Evolutionary conservation across 2,888 invertebrate species (phyloP).

Genomic region (Metopia argyrocephala): DNA sequence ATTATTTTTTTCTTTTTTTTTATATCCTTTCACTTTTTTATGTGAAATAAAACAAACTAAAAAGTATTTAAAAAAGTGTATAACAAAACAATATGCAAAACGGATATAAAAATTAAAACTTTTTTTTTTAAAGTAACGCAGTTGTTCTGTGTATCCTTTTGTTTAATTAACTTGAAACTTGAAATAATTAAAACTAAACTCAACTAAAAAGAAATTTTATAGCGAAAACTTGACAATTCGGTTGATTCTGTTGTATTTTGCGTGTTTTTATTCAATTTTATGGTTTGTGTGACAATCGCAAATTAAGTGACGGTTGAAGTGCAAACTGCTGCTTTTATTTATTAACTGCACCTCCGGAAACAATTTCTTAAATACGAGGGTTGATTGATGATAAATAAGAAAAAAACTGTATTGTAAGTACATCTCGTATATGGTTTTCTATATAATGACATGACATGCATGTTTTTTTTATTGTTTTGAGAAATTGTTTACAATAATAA

Average conservation of each 20-base stretch:
- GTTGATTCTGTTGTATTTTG: background rate
- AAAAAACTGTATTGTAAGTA: background rate
- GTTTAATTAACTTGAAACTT: background rate
- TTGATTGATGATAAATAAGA: background rate
- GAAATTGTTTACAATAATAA: background rate
- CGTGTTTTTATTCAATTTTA: slow-evolving; percentile 55
- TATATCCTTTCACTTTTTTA: too few species aligned
- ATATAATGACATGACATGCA: slow-evolving; percentile 52
- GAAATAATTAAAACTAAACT: background rate
- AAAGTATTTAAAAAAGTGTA: background rate
- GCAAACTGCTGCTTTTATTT: background rate
- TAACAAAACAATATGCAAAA: background rate
- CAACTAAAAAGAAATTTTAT: background rate
- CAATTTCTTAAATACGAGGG: background rate
- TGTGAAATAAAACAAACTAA: background rate
- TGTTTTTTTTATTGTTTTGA: slow-evolving; percentile 23
- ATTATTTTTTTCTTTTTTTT: background rate
- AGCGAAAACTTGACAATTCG: background rate
- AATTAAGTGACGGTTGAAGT: slow-evolving; percentile 29
- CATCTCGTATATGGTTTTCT: background rate
- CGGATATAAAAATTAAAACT: slow-evolving; percentile 20
- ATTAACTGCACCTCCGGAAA: background rate
- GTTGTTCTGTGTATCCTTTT: too few species aligned
- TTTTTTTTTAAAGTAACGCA: background rate
- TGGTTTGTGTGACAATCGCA: slow-evolving; percentile 60